phyloP scores from a whole-genome alignment of 2,797 vertebrate species.

The Euphonia xanthogaster region DNA sequence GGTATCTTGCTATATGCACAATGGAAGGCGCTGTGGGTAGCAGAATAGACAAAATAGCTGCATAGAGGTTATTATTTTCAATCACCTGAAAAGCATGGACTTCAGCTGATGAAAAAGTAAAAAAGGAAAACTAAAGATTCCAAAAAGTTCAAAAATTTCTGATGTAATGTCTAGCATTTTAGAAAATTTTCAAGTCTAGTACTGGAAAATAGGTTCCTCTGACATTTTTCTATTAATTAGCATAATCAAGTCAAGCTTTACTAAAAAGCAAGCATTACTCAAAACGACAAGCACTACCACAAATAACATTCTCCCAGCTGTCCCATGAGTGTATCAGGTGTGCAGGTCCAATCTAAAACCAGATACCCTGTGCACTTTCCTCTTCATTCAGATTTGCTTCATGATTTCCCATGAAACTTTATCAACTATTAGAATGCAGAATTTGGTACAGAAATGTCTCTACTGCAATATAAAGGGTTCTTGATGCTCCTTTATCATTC shows the following conservation, averaged over 20 bases:
- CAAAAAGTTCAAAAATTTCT: not conserved
- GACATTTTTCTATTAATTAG: not conserved
- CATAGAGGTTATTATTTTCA: not conserved
- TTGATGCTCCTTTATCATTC: not conserved
- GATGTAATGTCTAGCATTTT: not conserved
- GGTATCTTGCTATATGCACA: not conserved
- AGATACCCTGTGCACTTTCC: not conserved
- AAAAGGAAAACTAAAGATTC: not conserved
- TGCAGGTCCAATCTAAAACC: not conserved
- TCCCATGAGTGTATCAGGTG: not conserved
- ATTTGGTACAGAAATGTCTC: not conserved
- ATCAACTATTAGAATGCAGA: not conserved
- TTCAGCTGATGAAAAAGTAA: not conserved
- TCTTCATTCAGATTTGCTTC: not conserved
- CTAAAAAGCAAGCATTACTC: not conserved
- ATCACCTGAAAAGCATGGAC: not conserved
- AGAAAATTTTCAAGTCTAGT: not conserved
- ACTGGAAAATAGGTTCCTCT: not conserved
- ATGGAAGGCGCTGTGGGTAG: not conserved
- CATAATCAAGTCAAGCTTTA: not conserved
- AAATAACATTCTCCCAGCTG: not conserved
- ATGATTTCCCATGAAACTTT: not conserved
- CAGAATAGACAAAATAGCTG: not conserved
- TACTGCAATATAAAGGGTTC: not conserved
- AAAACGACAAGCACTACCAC: not conserved